Evolutionary conservation across 2,888 invertebrate species (phyloP), one percentile per base, ranked within the genome.

Genomic region (Aphodius sticticus): DNA sequence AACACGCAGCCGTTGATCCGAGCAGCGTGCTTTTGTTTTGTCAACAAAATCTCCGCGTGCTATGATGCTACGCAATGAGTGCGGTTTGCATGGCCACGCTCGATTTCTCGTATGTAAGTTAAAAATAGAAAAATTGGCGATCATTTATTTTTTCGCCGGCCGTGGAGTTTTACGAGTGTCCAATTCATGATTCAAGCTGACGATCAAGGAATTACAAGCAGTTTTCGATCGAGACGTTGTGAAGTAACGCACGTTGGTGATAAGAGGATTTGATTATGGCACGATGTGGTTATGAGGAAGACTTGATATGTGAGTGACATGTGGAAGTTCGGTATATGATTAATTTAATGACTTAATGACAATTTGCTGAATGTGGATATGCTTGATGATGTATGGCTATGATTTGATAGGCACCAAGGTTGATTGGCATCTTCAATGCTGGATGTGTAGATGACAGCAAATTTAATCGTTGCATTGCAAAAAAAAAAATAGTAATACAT

Each of bases 71-170:
- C 53, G 53, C 53, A 53, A 53, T 12, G 53, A 53, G 53, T 53
- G 53, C 53, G 53, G 53, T 53, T 53, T 53, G 53, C 53, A 53
- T 53, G 53, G 53, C 53, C 53, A 53, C 53, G 53, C 9, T 53
- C 53, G 53, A 53, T 53, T 53, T 53, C 26, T 26, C 26, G 26
- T 53, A 12, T 53, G 53, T 12, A 7, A 53, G 53, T 53, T 53
- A 53, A 53, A 53, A 53, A 53, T 53, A 53, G 53, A 53, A 53
- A 53, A 53, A 53, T 53, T 53, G 53, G 53, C 53, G 53, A 53
- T 9, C 4, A 9, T 3, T 53, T 53, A n/a, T 53, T 53, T 53
- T 53, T 53, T 53, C 12, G 7, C 4, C 4, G 9, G 53, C 53
- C 9, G 53, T 53, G 53, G 38, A 53, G 12, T 53, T 53, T 53